phyloP scores from a whole-genome alignment of 2,888 invertebrate genomes.

The Coremacera marginata region DNA sequence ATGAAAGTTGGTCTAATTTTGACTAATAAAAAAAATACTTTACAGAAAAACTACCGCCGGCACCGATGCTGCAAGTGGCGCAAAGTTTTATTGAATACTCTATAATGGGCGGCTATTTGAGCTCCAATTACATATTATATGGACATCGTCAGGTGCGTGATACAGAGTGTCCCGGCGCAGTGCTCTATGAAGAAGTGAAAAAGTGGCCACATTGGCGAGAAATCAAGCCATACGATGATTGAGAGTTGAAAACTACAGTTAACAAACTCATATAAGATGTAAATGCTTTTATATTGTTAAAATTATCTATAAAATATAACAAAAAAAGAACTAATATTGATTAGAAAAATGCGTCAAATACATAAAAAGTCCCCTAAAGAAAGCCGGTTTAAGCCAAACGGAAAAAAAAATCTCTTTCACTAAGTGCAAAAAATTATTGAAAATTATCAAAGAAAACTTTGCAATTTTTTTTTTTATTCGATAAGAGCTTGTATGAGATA shows the following conservation, averaged over 20 bases:
- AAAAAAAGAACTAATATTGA: neutral
- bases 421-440: neutral
- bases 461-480: no score
- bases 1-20: neutral
- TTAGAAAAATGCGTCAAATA: no score
- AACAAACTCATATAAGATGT: no score
- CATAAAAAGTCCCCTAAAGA: no score
- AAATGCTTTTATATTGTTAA: no score
- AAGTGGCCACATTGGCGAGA: conserved; percentile 72
- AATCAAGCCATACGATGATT: neutral
- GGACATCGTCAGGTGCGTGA: conserved; percentile 73
- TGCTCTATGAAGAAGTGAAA: conserved; percentile 72
- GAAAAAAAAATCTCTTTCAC: neutral
- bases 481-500: no score
- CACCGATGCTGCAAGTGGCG: conserved; percentile 71
- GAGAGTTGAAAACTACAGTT: no score
- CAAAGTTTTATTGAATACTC: conserved; percentile 73
- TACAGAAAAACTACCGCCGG: conserved; percentile 73
- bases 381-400: neutral
- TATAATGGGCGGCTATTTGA: conserved; percentile 71
- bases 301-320: neutral
- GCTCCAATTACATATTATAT: conserved; percentile 72
- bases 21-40: conserved; percentile 41
- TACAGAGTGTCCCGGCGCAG: conserved; percentile 77
- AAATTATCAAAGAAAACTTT: no score